Evolutionary conservation across 2,888 invertebrate genomes (phyloP), one percentile per base, ranked within the genome.

Genomic region (Chymomyza caudatula): DNA sequence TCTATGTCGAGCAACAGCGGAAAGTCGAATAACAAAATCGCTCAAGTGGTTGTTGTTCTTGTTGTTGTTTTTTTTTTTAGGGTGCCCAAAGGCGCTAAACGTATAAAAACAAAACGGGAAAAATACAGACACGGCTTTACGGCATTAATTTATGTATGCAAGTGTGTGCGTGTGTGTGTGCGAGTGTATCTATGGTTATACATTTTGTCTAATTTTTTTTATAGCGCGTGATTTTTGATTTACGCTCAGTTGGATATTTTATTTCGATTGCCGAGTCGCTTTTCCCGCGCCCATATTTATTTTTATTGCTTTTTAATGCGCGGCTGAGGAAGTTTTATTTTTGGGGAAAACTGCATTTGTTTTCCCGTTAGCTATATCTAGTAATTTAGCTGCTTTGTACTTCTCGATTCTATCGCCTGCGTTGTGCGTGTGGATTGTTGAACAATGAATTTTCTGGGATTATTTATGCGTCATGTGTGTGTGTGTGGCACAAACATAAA

Each of bases 281-380:
- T 20, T 20, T 78, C 77, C 84, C 72, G 71, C 63, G 79, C 67
- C 69, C 77, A 69, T 76, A 74, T 78, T 82, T 87, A 77, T 87
- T 86, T 80, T 87, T 86, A 87, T 84, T 85, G 87, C 80, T 85
- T 85, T 87, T 87, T 87, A 86, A 87, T 87, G 87, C 87, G 80
- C 75, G 77, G 71, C 54, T 60, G 78, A 74, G 78, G 81, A 84
- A 81, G 81, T 84, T 84, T 78, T 78, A 65, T 77, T 67, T 65
- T 56, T 67, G 63, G 57, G 59, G 67, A 23, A 65, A 72, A 78
- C 74, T 76, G 77, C 78, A 78, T 74, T 74, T 65, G 63, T 49
- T 59, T 57, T 22, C 6, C 49, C 29, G 17, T 47, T 47, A 17
- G 58, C 29, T 57, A 58, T 52, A 11, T 6, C 37, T 42, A 43